Percentiles rank a stretch among this genome's conserved stretches.
Conservation (phyloP, 2,888 invertebrate species). For the Tipula unca region DNA sequence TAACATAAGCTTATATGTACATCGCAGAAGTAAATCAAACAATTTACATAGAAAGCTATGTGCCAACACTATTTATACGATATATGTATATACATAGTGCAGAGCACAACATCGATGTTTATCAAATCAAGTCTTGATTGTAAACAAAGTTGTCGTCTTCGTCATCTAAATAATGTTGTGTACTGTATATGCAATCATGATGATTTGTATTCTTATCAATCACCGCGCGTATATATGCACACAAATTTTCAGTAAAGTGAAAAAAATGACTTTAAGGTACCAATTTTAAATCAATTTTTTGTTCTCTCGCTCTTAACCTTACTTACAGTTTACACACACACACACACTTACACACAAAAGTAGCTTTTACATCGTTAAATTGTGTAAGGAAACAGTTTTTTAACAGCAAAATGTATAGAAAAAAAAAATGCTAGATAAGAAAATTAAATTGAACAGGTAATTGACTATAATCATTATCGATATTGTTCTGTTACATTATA, state of each 20-base stretch:
- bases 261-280: background rate
- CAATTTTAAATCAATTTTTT: background rate
- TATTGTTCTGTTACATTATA: background rate
- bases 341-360: background rate
- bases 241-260: background rate
- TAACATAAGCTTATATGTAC: background rate
- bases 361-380: background rate
- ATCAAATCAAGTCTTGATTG: background rate
- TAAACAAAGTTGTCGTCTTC: background rate
- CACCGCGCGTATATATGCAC: background rate
- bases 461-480: conserved; percentile 14
- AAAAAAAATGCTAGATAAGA: background rate
- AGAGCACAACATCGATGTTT: background rate
- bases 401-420: background rate
- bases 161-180: background rate
- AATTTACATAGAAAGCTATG: background rate
- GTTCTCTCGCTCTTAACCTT: background rate
- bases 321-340: background rate
- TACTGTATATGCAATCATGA: background rate
- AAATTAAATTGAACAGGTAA: conserved; percentile 14
- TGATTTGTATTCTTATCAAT: background rate
- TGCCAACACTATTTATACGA: background rate
- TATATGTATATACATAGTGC: too few relatives aligned
- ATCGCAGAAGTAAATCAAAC: background rate
- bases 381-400: background rate